Evolutionary conservation across 2,888 invertebrate genomes (phyloP), one percentile per base, ranked within the genome.

Genomic region (Chloroclysta siterata): DNA sequence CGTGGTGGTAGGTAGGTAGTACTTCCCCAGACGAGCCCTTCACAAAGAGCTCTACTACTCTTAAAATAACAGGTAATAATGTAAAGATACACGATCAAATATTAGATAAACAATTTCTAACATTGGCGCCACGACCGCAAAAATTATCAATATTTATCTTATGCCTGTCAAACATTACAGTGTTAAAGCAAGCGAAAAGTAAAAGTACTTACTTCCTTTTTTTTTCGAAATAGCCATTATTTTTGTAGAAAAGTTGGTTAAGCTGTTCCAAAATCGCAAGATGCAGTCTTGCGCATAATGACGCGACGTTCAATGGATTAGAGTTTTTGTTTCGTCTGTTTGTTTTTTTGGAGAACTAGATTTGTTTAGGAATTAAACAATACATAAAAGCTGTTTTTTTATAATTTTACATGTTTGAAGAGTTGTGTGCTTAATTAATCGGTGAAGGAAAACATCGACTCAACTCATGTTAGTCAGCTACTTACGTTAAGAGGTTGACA

Each of bases 121-220:
- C 22, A 14, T 17, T 59, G 65, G 65, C 72, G 69, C 60, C 68
- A 60, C 8, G 3, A 36, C 44, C 53, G n/a, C 67, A 64, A 64
- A 63, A 61, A 62, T 60, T 50, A 70, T 68, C 71, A 75, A 74
- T 77, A 75, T 77, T 77, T 77, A 75, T 77, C 77, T 73, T 53
- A 1, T 52, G 69, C 58, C 56, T 74, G 77, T 74, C 75, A 66
- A 63, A 60, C n/a, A n/a, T n/a, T n/a, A 67, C 44, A 52, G 55
- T 48, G 64, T 53, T 60, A 44, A 65, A 67, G 58, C 55, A 39
- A 65, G 46, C 68, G 60, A 48, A 59, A 61, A 55, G 47, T 63
- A 63, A 55, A 39, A 44, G 61, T 63, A 66, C 41, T 13, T 61
- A 15, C 22, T 28, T n/a, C n/a, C n/a, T 22, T 22, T 2, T 53